Evolutionary conservation across 2,797 vertebrate species (phyloP).

Genomic region (Cyclura pinguis): DNA sequence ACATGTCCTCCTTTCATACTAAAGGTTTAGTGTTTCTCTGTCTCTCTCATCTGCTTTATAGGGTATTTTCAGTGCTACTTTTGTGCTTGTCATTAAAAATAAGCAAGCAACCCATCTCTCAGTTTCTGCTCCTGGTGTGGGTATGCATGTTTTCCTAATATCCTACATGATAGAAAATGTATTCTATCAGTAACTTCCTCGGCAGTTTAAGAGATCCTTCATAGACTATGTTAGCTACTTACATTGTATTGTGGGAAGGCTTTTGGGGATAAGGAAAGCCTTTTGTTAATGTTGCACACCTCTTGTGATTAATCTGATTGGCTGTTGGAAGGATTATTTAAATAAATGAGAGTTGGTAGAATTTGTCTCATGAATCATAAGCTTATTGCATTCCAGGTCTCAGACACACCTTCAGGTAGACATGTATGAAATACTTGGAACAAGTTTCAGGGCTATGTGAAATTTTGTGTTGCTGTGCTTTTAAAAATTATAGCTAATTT

Average conservation of each 20-base stretch:
- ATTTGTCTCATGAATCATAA: neutral
- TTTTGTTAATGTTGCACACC: constrained; percentile 26
- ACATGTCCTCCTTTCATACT: neutral
- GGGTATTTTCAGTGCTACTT: neutral
- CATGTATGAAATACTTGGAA: constrained; percentile 26
- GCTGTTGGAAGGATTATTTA: constrained; percentile 8
- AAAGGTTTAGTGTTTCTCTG: neutral
- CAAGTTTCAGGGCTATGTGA: neutral
- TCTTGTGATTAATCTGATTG: constrained; percentile 35
- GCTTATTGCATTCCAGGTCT: constrained; percentile 24
- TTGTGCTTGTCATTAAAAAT: neutral
- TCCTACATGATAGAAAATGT: neutral
- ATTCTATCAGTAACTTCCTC: neutral
- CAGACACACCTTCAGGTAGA: constrained; percentile 19
- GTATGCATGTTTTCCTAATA: neutral
- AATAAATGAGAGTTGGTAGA: constrained; percentile 35
- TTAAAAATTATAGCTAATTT: constrained; percentile 15
- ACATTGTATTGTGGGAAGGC: neutral
- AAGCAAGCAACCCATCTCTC: neutral
- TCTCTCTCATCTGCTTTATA: neutral
- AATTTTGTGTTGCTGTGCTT: constrained; percentile 3
- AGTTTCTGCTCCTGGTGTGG: neutral
- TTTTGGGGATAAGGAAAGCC: constrained; percentile 4
- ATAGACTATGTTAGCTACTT: neutral
- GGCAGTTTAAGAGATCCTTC: neutral